These are phyloP conservation scores for Dyspetes luteomarginatus DNA, from an alignment of 2,888 invertebrate species.

Conservation along the genomic window DNA sequence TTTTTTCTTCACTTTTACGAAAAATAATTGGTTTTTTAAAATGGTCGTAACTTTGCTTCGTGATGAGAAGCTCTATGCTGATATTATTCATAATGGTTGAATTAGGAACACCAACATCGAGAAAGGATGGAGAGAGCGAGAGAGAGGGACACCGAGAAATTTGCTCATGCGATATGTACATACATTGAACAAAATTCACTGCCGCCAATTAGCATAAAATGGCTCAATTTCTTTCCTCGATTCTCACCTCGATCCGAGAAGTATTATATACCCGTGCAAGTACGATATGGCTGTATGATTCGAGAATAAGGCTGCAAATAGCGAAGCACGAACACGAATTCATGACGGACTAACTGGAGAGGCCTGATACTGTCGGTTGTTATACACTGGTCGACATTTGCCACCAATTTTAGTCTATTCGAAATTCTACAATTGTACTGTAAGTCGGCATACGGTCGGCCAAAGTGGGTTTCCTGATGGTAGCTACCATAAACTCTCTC, in stretches of 20 bases:
- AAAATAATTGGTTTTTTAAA: too few relatives aligned
- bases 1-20: too few relatives aligned
- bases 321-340: neutral
- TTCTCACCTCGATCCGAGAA: slow-evolving; percentile 43
- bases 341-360: slow-evolving; percentile 24
- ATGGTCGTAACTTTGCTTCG: too few relatives aligned
- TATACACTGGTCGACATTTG: slow-evolving; percentile 47
- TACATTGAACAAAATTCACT: slow-evolving; percentile 11
- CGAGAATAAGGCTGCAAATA: neutral
- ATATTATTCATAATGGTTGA: too few relatives aligned
- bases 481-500: slow-evolving; percentile 27
- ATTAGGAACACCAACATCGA: too few relatives aligned
- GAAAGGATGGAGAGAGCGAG: neutral
- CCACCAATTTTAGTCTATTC: slow-evolving; percentile 50
- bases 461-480: slow-evolving; percentile 37
- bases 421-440: slow-evolving; percentile 44
- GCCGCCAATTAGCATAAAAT: slow-evolving; percentile 69
- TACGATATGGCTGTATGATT: slow-evolving; percentile 33
- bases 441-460: slow-evolving; percentile 53
- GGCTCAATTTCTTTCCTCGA: slow-evolving; percentile 66
- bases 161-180: neutral
- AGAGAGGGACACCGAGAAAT: neutral
- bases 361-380: slow-evolving; percentile 56
- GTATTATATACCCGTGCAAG: neutral
- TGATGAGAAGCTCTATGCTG: too few relatives aligned